Evolutionary conservation across 2,888 invertebrate genomes (phyloP), one percentile per base, ranked within the genome.

Genomic region (Agrypnus murinus): DNA sequence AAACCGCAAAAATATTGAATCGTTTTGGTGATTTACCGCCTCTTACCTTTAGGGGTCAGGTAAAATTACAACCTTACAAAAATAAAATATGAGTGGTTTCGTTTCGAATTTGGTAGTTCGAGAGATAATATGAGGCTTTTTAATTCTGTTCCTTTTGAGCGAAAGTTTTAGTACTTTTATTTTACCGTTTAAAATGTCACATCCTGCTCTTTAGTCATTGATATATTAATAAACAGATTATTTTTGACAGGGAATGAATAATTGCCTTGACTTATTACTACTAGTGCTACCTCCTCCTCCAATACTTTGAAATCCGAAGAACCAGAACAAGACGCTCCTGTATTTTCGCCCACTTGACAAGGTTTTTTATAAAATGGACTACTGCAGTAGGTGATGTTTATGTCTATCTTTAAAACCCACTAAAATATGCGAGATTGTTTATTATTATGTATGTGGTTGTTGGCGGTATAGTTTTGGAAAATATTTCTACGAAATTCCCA

Each of bases 381-480:
- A 64, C 64, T 64, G 55, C 36, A 40, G 59, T 59, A 53, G 64
- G 64, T 64, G 64, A 64, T 50, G 64, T 64, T 64, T 64, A 64
- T 50, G 64, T 64, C 55, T 55, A 40, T 53, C 64, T 50, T 38
- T 64, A 55, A 64, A 59, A 64, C 53, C 64, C 50, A 64, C 64
- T 55, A 64, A 64, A 64, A 64, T 25, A 38, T 64, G 43, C 55
- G 36, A 5, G 38, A 53, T 15, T 45, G 53, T 64, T 64, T 64
- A 64, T n/a, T n/a, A n/a, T n/a, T n/a, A n/a, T n/a, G n/a, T n/a
- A n/a, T n/a, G n/a, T n/a, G n/a, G n/a, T n/a, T 55, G 64, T 40
- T 38, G 32, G 19, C 43, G 50, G 40, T 53, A 55, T 53, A 43
- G 53, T 53, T 64, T 55, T 25, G 46, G 32, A 17, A 46, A 46